Conservation (phyloP, 2,888 invertebrate genomes). For the Clivina fossor region DNA sequence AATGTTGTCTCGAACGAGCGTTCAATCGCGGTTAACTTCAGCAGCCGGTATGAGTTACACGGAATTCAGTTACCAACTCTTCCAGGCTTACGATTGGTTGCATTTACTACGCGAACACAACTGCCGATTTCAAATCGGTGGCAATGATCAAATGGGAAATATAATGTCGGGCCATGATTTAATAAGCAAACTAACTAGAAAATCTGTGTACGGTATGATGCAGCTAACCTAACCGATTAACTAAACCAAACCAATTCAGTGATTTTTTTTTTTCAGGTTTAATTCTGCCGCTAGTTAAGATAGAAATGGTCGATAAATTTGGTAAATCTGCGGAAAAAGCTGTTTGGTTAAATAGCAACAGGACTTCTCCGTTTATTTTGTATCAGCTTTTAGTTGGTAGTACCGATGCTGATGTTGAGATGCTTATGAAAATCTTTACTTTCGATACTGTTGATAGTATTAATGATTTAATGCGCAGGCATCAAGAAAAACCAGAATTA, state of each 20-base stretch:
- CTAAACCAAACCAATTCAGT: no score
- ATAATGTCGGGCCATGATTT: slow-evolving; percentile 90
- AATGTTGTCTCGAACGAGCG: slow-evolving; percentile 80
- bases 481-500: slow-evolving; percentile 72
- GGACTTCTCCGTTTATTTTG: slow-evolving; percentile 84
- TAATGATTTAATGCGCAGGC: slow-evolving; percentile 70
- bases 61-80: slow-evolving; percentile 95
- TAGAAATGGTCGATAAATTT: slow-evolving; percentile 90
- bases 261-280: slow-evolving; percentile 60
- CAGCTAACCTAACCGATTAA: no score
- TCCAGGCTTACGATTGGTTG: slow-evolving; percentile 96
- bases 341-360: slow-evolving; percentile 79
- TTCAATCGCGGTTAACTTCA: slow-evolving; percentile 71
- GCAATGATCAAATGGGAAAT: slow-evolving; percentile 97
- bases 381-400: slow-evolving; percentile 92
- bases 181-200: slow-evolving; percentile 68
- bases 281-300: slow-evolving; percentile 88
- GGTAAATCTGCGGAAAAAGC: slow-evolving; percentile 94
- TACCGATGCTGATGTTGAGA: slow-evolving; percentile 81
- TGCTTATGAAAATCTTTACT: slow-evolving; percentile 79
- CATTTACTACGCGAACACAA: slow-evolving; percentile 73
- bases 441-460: slow-evolving; percentile 75
- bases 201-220: slow-evolving; percentile 69
- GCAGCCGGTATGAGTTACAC: slow-evolving; percentile 89
- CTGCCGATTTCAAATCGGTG: slow-evolving; percentile 92